Conservation (phyloP, 2,797 vertebrate genomes). For the Furcifer pardalis region DNA sequence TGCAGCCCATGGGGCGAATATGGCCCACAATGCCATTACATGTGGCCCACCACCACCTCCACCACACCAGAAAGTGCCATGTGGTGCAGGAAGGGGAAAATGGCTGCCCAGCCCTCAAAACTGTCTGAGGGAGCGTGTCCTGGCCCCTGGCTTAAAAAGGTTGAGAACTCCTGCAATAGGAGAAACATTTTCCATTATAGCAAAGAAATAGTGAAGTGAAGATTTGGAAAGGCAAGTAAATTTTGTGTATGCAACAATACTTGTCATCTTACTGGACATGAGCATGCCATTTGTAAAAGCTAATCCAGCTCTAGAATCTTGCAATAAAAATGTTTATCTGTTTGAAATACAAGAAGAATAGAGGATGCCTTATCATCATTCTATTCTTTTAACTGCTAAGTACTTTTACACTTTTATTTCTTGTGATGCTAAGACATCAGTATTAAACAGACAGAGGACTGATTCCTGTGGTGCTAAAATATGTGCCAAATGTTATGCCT, state of each 20-base stretch:
- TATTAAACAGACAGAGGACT: background rate
- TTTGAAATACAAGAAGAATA: background rate
- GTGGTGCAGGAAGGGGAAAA: too few species aligned
- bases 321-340: background rate
- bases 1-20: too few species aligned
- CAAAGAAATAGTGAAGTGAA: background rate
- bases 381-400: too few species aligned
- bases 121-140: too few species aligned
- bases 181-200: background rate
- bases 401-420: background rate
- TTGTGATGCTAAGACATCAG: background rate
- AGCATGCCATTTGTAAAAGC: background rate
- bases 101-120: too few species aligned
- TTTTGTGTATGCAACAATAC: background rate
- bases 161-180: too few species aligned
- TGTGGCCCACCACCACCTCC: too few species aligned
- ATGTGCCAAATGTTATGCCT: background rate
- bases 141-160: too few species aligned
- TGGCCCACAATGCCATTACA: too few species aligned
- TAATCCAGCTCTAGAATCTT: background rate
- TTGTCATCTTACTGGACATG: background rate
- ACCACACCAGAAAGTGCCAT: too few species aligned
- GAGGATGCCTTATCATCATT: background rate
- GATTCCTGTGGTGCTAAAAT: background rate
- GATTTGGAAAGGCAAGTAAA: background rate